These are phyloP conservation scores for Anguilla rostrata DNA, from an alignment of 2,113 vertebrate genomes.

Conservation along the genomic window DNA sequence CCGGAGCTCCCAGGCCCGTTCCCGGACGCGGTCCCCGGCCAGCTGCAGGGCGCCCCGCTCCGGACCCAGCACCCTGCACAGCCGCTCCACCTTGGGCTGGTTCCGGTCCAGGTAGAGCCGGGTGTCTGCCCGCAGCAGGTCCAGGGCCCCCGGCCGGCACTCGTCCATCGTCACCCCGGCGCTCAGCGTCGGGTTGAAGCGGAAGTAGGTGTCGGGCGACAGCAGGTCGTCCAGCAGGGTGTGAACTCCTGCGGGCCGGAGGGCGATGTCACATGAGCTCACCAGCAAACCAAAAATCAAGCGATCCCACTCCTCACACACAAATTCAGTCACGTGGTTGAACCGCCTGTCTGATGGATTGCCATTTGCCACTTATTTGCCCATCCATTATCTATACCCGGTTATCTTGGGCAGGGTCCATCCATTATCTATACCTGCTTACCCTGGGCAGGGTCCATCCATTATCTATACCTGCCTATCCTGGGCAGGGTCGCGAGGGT, in stretches of 20 bases:
- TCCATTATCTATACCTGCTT: too few relatives aligned
- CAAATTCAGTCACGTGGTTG: neutral
- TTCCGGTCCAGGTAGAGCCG: constrained; percentile 68
- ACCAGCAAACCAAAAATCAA: neutral
- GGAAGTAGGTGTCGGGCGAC: constrained; percentile 67
- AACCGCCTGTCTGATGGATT: too few relatives aligned
- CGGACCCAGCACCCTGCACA: constrained; percentile 60
- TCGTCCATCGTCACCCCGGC: constrained; percentile 67
- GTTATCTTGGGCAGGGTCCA: too few relatives aligned
- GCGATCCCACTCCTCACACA: neutral
- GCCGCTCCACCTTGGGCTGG: constrained; percentile 57
- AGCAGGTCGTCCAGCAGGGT: constrained; percentile 69
- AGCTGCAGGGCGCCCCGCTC: constrained; percentile 55
- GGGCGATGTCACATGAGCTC: neutral
- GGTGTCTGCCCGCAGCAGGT: constrained; percentile 63
- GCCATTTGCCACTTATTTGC: too few relatives aligned
- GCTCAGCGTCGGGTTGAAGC: constrained; percentile 73
- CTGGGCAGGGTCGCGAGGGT: too few relatives aligned
- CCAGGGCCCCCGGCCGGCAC: constrained; percentile 56
- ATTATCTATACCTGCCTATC: too few relatives aligned
- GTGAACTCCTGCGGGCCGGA: constrained; percentile 56
- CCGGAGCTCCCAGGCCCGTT: constrained; percentile 63
- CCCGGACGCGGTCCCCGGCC: constrained; percentile 63
- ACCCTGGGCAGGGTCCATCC: too few relatives aligned
- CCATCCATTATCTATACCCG: too few relatives aligned